These are phyloP conservation scores for Axea sp. DNA, from an alignment of 2,888 invertebrate species.

Conservation along the genomic window DNA sequence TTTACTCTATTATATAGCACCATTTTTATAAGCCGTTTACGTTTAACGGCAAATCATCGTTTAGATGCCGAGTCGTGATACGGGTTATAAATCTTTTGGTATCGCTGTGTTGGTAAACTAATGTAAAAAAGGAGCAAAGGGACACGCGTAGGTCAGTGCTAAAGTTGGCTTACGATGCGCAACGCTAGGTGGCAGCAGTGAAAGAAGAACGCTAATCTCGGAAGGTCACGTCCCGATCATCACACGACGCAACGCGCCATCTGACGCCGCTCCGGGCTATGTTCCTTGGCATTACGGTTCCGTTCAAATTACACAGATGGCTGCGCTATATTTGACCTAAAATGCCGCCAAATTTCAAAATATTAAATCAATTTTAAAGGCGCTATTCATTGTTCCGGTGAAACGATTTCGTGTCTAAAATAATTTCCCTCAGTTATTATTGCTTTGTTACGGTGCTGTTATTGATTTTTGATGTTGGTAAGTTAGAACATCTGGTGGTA, in stretches of 20 bases:
- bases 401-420: no score
- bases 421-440: no score
- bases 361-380: no score
- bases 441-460: no score
- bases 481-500: conserved; percentile 20
- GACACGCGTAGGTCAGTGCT: conserved; percentile 76
- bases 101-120: conserved; percentile 66
- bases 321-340: conserved; percentile 61
- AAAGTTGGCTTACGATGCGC: conserved; percentile 56
- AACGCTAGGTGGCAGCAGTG: conserved; percentile 70
- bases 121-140: conserved; percentile 68
- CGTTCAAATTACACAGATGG: conserved; percentile 71
- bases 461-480: conserved; percentile 33
- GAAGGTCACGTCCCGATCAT: conserved; percentile 56
- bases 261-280: conserved; percentile 69
- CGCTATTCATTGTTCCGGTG: no score
- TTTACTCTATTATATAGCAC: conserved; percentile 79
- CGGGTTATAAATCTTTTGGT: conserved; percentile 73
- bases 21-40: conserved; percentile 75
- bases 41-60: conserved; percentile 79
- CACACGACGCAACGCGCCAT: conserved; percentile 71
- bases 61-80: conserved; percentile 78
- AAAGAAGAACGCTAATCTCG: conserved; percentile 46
- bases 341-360: conserved; percentile 49
- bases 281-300: conserved; percentile 67